These are phyloP conservation scores for Diloba caeruleocephala DNA, from an alignment of 2,888 invertebrate species.

Conservation along the genomic window DNA sequence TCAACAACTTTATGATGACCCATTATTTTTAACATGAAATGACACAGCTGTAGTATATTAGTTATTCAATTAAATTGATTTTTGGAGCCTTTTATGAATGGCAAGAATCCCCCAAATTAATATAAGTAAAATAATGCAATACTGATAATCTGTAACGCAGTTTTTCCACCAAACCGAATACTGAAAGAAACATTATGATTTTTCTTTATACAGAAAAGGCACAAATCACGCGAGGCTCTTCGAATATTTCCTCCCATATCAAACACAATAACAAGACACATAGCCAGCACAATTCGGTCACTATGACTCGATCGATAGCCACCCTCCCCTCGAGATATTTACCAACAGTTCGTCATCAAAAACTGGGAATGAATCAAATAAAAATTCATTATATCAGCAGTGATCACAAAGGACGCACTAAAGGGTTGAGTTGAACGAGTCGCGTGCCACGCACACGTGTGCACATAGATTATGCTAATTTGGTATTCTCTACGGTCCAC, in stretches of 20 bases:
- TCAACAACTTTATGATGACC: no score
- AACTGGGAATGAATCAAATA: conserved; percentile 64
- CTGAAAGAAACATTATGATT: background rate
- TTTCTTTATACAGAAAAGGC: background rate
- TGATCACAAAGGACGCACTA: conserved; percentile 62
- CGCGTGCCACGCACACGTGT: conserved; percentile 72
- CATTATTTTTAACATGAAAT: no score
- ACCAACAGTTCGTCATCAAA: conserved; percentile 58
- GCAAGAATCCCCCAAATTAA: no score
- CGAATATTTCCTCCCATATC: conserved; percentile 4
- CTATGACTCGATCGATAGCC: conserved; percentile 53
- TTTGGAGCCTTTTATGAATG: no score
- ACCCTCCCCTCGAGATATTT: conserved; percentile 54
- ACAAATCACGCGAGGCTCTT: conserved; percentile 2
- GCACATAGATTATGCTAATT: conserved; percentile 73
- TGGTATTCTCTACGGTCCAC: conserved; percentile 57
- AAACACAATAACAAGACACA: conserved; percentile 22
- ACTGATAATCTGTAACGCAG: no score
- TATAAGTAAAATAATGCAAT: no score
- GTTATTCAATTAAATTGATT: no score
- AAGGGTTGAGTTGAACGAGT: conserved; percentile 69
- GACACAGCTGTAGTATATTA: no score
- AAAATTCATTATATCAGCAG: conserved; percentile 64
- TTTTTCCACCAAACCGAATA: background rate
- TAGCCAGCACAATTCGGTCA: conserved; percentile 49